Percentiles rank a stretch among this genome's conserved stretches.
Conservation (phyloP, 2,888 invertebrate species). For the Mesoligia furuncula region DNA sequence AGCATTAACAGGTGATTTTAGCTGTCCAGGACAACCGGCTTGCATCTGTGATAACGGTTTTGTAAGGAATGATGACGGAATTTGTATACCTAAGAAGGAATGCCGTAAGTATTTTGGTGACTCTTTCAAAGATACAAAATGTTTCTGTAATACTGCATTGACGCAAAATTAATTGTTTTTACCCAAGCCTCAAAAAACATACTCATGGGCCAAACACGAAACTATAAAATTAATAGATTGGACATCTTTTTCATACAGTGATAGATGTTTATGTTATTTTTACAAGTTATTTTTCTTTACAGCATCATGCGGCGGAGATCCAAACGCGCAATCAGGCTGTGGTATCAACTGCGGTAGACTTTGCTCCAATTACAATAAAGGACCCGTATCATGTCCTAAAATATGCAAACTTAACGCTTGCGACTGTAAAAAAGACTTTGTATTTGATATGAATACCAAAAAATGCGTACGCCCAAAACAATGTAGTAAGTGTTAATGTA, state of each 20-base stretch:
- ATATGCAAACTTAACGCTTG: slow-evolving; percentile 63
- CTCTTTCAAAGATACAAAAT: neutral
- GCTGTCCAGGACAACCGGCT: slow-evolving; percentile 17
- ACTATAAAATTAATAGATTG: too few species aligned
- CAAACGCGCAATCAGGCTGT: slow-evolving; percentile 66
- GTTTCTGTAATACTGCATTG: neutral
- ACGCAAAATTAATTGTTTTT: neutral
- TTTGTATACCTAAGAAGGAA: slow-evolving; percentile 63
- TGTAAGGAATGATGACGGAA: slow-evolving; percentile 39
- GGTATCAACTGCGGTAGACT: slow-evolving; percentile 63
- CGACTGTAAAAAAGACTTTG: slow-evolving; percentile 64
- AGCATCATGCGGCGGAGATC: slow-evolving; percentile 69
- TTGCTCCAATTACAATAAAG: slow-evolving; percentile 58
- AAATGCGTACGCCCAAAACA: slow-evolving; percentile 65
- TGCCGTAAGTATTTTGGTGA: slow-evolving; percentile 61
- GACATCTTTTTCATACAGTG: neutral
- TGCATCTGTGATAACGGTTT: slow-evolving; percentile 42
- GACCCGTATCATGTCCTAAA: slow-evolving; percentile 38
- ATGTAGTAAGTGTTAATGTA: slow-evolving; percentile 62
- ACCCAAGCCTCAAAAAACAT: neutral
- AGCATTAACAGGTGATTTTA: neutral
- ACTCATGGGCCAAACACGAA: neutral
- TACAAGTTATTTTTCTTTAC: neutral
- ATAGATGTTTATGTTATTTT: neutral
- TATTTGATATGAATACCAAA: slow-evolving; percentile 58